Evolutionary conservation across 2,797 vertebrate species (phyloP), one percentile per base, ranked within the genome.

Genomic region (Platyrinchus mystaceus): DNA sequence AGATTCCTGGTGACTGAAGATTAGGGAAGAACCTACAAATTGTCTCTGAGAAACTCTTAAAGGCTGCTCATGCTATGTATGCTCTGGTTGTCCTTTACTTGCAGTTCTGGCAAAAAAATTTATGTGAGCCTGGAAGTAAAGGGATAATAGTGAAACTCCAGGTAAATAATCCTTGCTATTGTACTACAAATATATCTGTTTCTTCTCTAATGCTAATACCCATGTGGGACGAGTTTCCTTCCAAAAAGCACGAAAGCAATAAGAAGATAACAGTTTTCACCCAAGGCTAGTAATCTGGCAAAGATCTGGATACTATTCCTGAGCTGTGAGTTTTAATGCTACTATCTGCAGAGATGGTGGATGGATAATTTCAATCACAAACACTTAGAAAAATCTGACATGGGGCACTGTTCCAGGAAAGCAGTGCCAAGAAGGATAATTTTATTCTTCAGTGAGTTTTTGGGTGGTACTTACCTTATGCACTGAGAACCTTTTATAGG

Each of bases 281-380:
- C 83, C 70, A 94, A 84, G 63, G 73, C 44, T 70, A 82, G n/a
- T 95, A 82, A 93, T 81, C 69, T 94, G 67, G 56, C 77, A 90
- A 78, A 68, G 77, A 60, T 84, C n/a, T 87, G 70, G 70, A 36
- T 87, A 22, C 67, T 74, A 10, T 44, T 95, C 73, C 60, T 83
- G 67, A 94, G 70, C 64, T 39, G 30, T 82, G 85, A 91, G 36
- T 82, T 91, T 87, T 62, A 46, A 26, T 59, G 59, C 39, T 93
- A 91, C 87, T 74, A n/a, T n/a, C n/a, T 94, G 78, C 87, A 86
- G 87, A 94, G 87, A 67, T 89, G 64, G 67, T 93, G 53, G 83
- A 80, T 66, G 68, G 85, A 77, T 90, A 71, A 94, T 94, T 96
- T 94, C 83, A 94, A 62, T 94, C 80, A 84, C 49, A 84, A 84